Base-by-base conservation (phyloP, 2,113 vertebrate genomes). In the Callipepla squamata region DNA sequence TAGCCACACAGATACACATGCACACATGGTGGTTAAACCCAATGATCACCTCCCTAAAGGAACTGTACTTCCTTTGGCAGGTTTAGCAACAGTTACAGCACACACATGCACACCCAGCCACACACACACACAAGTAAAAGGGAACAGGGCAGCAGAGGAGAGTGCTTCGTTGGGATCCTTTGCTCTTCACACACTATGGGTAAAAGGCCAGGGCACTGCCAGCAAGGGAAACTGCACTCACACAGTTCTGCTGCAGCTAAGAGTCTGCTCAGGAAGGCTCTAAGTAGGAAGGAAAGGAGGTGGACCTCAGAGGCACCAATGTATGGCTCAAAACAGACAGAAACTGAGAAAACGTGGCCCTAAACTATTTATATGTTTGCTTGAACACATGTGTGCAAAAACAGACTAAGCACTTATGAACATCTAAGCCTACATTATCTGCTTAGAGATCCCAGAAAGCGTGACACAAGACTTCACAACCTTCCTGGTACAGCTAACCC, bases 151-250 rank as follows among this genome's bases (percentile, higher is more conserved):
- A 58, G 84, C 57, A 79, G 23, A 53, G 40, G 32, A 72, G 42
- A 40, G 50, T 1, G 53, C 40, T 48, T 28, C 2, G 18, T 65
- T 67, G 85, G 58, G 45, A 28, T 91, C 23, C 87, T 86, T 22
- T 22, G 85, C 85, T 91, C 93, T 81, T 32, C 80, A 80, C 63
- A 25, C 63, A 13, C 20, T 51, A 3, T 0, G 26, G 72, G 76
- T 74, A 58, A 38, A 20, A 65, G 36, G 66, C 25, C 66, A 61
- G 83, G 86, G 50, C 62, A 62, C 11, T 50, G 38, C 40, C 80
- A 79, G 66, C 30, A 3, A 62, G 75, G 61, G 42, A 21, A 69
- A 26, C 12, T 36, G 65, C 90, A 95, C 77, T 88, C 92, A 92
- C 84, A 59, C 67, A 2, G 4, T 44, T 11, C 15, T 13, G 19